A percentile compares a stretch with the other conserved stretches of the same genome.
Conservation (phyloP, 2,888 invertebrate species). For the Brachypterus glaber region DNA sequence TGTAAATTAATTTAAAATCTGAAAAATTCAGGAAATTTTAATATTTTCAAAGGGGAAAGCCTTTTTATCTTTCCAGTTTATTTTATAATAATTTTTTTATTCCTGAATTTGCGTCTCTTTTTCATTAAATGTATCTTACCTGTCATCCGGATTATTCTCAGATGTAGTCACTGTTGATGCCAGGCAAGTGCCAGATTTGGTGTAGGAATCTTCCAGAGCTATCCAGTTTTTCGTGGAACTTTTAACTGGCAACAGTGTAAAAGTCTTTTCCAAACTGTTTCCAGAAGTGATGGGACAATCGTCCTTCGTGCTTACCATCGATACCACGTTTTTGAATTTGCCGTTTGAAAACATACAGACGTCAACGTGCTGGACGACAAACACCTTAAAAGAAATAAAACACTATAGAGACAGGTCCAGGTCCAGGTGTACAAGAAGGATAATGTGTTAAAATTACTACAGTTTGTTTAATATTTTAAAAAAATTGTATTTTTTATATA, state of each 20-base stretch:
- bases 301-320: conserved; percentile 51
- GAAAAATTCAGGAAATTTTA: no score
- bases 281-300: conserved; percentile 59
- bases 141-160: conserved; percentile 54
- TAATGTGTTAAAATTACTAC: no score
- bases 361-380: conserved; percentile 82
- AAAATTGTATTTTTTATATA: no score
- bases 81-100: no score
- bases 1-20: no score
- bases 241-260: conserved; percentile 59
- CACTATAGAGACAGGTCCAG: no score
- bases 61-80: no score
- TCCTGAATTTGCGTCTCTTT: no score
- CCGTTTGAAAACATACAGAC: conserved; percentile 94
- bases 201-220: conserved; percentile 76
- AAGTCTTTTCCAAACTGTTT: conserved; percentile 52
- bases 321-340: conserved; percentile 89
- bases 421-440: no score
- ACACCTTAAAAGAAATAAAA: conserved; percentile 49
- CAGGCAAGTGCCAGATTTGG: conserved; percentile 51
- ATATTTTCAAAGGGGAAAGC: no score
- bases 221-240: conserved; percentile 86
- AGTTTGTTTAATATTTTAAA: no score
- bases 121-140: no score
- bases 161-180: conserved; percentile 48